Conservation (phyloP, 2,888 invertebrate species). For the Lottia gigantea region DNA sequence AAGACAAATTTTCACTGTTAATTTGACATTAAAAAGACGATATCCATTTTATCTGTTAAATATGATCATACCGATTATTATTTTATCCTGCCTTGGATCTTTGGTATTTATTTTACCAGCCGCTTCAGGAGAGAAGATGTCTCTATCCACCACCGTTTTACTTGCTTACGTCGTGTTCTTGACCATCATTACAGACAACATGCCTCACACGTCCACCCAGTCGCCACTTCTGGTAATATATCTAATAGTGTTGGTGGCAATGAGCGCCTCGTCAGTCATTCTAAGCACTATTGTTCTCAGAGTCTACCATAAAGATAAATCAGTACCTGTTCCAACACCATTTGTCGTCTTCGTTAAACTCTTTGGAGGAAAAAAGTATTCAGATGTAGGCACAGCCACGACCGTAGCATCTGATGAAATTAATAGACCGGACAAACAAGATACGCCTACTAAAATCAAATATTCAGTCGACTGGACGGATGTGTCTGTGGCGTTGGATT, state of each 20-base stretch:
- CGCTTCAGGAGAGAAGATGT: not conserved
- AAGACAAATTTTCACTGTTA: not conserved
- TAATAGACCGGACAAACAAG: too few relatives aligned
- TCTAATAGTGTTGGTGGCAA: not conserved
- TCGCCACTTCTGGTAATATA: not conserved
- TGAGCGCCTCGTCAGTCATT: not conserved
- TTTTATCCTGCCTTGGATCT: not conserved
- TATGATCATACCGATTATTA: not conserved
- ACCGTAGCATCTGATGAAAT: too few relatives aligned
- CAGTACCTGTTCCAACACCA: not conserved
- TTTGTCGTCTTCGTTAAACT: not conserved
- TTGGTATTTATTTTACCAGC: not conserved
- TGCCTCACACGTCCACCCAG: not conserved
- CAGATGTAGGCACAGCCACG: too few relatives aligned
- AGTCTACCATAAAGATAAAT: not conserved
- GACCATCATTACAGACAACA: not conserved
- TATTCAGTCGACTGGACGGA: too few relatives aligned
- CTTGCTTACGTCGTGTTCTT: constrained; percentile 1
- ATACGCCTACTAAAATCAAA: too few relatives aligned
- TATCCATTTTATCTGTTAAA: not conserved
- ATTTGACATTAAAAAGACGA: not conserved
- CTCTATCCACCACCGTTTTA: not conserved
- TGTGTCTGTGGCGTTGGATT: too few relatives aligned
- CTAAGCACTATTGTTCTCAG: not conserved
- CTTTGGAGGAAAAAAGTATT: too few relatives aligned